Conservation (phyloP, 2,888 invertebrate genomes). For the Helicoverpa assulta region DNA sequence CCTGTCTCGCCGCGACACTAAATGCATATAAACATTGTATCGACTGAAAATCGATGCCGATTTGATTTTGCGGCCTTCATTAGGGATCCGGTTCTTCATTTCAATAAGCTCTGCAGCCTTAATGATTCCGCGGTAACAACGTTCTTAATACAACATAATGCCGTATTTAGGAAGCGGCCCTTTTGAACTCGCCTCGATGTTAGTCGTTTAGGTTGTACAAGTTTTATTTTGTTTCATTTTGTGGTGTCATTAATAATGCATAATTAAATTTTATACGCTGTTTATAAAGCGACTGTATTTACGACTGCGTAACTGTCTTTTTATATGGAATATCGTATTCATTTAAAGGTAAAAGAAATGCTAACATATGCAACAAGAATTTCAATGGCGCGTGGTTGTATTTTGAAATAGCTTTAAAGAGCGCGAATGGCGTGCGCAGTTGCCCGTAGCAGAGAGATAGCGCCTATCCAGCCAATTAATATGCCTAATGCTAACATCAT, state of each 20-base stretch:
- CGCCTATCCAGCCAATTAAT: constrained; percentile 88
- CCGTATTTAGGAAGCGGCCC: constrained; percentile 87
- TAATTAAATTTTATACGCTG: constrained; percentile 76
- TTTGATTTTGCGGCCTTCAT: constrained; percentile 89
- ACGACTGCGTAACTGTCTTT: constrained; percentile 59
- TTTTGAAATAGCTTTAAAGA: constrained; percentile 70
- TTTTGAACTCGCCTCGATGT: constrained; percentile 80
- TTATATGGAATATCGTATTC: constrained; percentile 38
- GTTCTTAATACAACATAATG: constrained; percentile 84
- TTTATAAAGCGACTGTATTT: constrained; percentile 69
- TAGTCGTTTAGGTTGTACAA: constrained; percentile 73
- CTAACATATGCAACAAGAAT: constrained; percentile 39
- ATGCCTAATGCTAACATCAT: constrained; percentile 91
- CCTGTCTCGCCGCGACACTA: constrained; percentile 77
- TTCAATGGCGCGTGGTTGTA: constrained; percentile 37
- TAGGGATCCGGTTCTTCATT: constrained; percentile 88
- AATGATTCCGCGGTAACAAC: constrained; percentile 87
- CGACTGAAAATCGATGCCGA: constrained; percentile 85
- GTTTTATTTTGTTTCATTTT: constrained; percentile 73
- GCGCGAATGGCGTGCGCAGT: constrained; percentile 77
- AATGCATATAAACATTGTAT: constrained; percentile 84
- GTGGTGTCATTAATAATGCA: constrained; percentile 76
- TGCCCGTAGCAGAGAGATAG: constrained; percentile 81
- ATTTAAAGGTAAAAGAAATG: constrained; percentile 28
- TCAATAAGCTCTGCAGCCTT: constrained; percentile 85